phyloP scores from a whole-genome alignment of 2,113 vertebrate genomes.

The Tylochromis polylepis region DNA sequence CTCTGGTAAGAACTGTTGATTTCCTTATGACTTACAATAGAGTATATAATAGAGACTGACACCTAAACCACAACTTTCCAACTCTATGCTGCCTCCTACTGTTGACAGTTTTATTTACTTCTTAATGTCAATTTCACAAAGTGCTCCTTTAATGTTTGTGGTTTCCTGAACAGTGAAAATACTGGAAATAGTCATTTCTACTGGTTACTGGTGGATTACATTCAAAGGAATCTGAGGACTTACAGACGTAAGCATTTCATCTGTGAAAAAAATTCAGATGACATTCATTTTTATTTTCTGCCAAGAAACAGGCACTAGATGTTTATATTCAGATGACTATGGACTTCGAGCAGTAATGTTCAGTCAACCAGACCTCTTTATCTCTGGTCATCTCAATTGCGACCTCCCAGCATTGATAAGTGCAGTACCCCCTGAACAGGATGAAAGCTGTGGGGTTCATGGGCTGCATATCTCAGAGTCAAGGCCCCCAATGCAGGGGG shows the following conservation, averaged over 20 bases:
- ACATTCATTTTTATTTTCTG: background rate
- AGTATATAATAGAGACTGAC: background rate
- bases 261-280: background rate
- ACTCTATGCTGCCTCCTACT: background rate
- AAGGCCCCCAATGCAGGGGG: background rate
- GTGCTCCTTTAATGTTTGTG: background rate
- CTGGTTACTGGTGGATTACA: background rate
- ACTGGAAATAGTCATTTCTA: background rate
- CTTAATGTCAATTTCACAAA: background rate
- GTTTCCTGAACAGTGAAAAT: background rate
- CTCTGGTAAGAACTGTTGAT: background rate
- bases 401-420: background rate
- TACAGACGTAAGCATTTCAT: background rate
- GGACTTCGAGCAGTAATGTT: background rate
- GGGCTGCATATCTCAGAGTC: background rate
- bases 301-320: background rate
- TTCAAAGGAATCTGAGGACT: background rate
- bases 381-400: background rate
- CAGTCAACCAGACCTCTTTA: background rate
- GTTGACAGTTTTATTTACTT: background rate
- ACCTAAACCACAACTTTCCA: background rate
- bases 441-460: background rate
- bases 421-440: background rate
- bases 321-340: background rate
- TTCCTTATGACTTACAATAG: too few species aligned